phyloP scores from a whole-genome alignment of 2,888 invertebrate species.

The Diadegma fenestrale region DNA sequence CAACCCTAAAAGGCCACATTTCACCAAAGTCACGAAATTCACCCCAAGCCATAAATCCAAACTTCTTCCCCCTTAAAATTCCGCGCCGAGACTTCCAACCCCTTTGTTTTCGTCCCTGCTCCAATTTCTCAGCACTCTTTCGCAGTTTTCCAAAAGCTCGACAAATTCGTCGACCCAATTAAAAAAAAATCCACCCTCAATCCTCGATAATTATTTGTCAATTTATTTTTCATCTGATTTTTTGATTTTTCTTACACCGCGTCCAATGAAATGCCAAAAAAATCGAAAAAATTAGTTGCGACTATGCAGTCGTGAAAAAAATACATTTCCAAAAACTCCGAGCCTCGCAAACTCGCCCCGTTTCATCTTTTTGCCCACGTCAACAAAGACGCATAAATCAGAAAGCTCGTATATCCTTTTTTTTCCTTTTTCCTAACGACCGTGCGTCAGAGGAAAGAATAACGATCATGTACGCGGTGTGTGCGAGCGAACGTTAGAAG shows the following conservation, averaged over 20 bases:
- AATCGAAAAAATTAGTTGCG: too few species aligned
- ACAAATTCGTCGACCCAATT: not conserved
- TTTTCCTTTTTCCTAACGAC: not conserved
- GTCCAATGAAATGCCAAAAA: not conserved
- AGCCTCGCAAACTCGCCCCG: not conserved
- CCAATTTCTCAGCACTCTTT: not conserved
- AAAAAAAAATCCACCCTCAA: not conserved
- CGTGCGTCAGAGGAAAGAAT: slow-evolving; percentile 4
- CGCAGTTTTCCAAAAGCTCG: not conserved
- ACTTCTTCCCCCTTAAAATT: slow-evolving; percentile 22
- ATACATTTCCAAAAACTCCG: not conserved
- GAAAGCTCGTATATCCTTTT: not conserved
- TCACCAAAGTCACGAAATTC: slow-evolving; percentile 22
- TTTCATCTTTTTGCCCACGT: not conserved
- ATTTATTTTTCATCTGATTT: too few species aligned
- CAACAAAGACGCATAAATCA: slow-evolving; percentile 32
- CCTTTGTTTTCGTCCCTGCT: not conserved
- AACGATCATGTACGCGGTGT: not conserved
- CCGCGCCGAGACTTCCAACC: not conserved
- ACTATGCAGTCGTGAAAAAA: too few species aligned
- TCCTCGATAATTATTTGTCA: too few species aligned
- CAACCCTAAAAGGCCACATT: not conserved
- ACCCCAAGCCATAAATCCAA: slow-evolving; percentile 25
- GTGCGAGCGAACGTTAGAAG: not conserved
- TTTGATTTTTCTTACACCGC: too few species aligned